These are phyloP conservation scores for Synodontis membranacea DNA, from an alignment of 2,113 vertebrate species.

Conservation along the genomic window DNA sequence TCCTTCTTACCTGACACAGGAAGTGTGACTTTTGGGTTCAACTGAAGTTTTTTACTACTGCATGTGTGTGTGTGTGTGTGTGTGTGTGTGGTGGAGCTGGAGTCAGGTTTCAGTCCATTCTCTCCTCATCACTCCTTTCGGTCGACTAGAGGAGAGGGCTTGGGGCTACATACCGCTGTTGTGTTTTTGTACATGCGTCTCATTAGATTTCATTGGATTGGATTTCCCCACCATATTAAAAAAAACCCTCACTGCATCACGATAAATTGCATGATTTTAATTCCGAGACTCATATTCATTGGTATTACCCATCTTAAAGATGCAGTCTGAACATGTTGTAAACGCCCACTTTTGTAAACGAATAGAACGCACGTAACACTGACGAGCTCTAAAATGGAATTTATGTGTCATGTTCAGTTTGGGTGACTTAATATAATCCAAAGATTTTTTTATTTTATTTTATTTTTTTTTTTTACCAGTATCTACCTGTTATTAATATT, in stretches of 20 bases:
- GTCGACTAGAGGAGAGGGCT: background rate
- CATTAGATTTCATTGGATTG: background rate
- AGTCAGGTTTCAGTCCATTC: too few species aligned
- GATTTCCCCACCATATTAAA: background rate
- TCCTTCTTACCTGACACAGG: background rate
- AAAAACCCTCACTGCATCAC: background rate
- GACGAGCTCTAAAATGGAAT: background rate
- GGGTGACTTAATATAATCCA: too few species aligned
- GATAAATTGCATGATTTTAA: background rate
- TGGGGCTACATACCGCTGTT: background rate
- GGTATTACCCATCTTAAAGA: background rate
- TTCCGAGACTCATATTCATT: background rate
- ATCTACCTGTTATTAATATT: background rate
- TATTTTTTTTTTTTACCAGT: too few species aligned
- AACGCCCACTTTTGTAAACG: background rate
- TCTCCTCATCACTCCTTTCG: background rate
- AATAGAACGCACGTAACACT: background rate
- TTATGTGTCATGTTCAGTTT: too few species aligned
- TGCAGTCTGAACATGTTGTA: background rate
- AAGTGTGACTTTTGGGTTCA: too few species aligned
- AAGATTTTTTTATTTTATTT: too few species aligned
- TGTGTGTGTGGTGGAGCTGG: background rate
- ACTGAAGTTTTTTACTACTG: too few species aligned
- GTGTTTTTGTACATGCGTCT: background rate
- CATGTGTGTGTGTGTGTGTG: too few species aligned